Evolutionary conservation across 2,113 vertebrate genomes (phyloP).

Genomic region (Entomyzon cyanotis): DNA sequence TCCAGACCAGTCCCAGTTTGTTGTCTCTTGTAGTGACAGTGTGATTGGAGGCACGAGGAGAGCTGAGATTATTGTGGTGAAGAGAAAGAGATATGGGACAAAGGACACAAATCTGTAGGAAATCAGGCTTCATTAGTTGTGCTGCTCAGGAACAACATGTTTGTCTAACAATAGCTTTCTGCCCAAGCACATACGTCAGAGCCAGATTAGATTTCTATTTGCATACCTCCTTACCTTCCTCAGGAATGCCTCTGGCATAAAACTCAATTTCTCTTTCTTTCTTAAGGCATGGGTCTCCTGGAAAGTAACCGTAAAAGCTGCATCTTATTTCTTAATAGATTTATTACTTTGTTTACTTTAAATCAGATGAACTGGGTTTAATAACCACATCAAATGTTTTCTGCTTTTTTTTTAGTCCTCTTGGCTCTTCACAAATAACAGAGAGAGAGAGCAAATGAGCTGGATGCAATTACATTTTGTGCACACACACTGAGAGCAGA

Average conservation of each 20-base stretch:
- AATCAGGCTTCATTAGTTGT: constrained; percentile 25
- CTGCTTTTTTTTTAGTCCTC: constrained; percentile 25
- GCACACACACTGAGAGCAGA: not conserved
- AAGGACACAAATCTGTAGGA: constrained; percentile 44
- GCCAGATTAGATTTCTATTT: constrained; percentile 63
- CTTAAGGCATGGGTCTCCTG: not conserved
- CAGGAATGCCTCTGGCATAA: not conserved
- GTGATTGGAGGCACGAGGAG: not conserved
- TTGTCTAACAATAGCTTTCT: constrained; percentile 57
- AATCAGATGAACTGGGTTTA: constrained; percentile 10
- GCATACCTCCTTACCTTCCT: constrained; percentile 49
- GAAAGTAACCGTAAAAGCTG: not conserved
- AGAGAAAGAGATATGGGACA: constrained; percentile 42
- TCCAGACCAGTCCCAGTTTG: not conserved
- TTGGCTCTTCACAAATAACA: constrained; percentile 41
- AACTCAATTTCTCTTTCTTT: not conserved
- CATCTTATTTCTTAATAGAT: not conserved
- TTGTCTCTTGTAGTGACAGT: not conserved
- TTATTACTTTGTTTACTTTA: constrained; percentile 44
- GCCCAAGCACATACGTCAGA: constrained; percentile 8
- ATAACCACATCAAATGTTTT: constrained; percentile 17
- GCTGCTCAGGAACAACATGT: constrained; percentile 50
- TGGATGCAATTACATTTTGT: not conserved
- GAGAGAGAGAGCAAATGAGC: not conserved
- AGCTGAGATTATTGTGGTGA: not conserved